Evolutionary conservation across 1,140 invertebrate genomes (phyloP), one percentile per base, ranked within the genome.

Genomic region (Lasaia peninsularis): DNA sequence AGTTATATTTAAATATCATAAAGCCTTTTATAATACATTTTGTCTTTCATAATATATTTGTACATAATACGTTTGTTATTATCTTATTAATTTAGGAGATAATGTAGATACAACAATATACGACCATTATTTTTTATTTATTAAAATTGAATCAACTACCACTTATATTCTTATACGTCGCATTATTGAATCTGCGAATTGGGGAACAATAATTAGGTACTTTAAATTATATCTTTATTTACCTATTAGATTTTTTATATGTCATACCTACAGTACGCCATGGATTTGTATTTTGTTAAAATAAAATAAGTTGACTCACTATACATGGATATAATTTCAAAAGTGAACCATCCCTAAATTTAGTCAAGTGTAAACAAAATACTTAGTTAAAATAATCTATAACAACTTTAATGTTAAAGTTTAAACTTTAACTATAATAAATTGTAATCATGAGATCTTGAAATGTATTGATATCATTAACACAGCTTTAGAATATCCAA

Each of bases 231-330:
- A 14, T 4, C n/a, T 37, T 14, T 37, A 37, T n/a, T 12, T 37
- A n/a, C 2, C 4, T 37, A 37, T 37, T 37, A 4, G 12, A 37
- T 12, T 12, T 37, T 37, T 37, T 37, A 12, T 37, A n/a, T 37
- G 12, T 0, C 6, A 7, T 14, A 35, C 34, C 5, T n/a, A n/a
- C n/a, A n/a, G 11, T 14, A 5, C n/a, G 34, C 12, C 12, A 35
- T 35, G 3, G 12, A 35, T 12, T 35, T 12, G 6, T 35, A 37
- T 37, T 16, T 37, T 14, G 35, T 37, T 14, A 37, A 2, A 37
- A 50, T 50, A 50, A 21, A 50, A 21, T 24, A 50, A 21, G 48
- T 50, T 50, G 48, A 49, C 44, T 18, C 44, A 48, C 44, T 48
- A 48, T 48, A 18, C 44, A 48, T 48, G 14, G 44, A 18, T 14